These are phyloP conservation scores for Amaurobius ferox DNA, from an alignment of 2,888 invertebrate species.

Conservation along the genomic window DNA sequence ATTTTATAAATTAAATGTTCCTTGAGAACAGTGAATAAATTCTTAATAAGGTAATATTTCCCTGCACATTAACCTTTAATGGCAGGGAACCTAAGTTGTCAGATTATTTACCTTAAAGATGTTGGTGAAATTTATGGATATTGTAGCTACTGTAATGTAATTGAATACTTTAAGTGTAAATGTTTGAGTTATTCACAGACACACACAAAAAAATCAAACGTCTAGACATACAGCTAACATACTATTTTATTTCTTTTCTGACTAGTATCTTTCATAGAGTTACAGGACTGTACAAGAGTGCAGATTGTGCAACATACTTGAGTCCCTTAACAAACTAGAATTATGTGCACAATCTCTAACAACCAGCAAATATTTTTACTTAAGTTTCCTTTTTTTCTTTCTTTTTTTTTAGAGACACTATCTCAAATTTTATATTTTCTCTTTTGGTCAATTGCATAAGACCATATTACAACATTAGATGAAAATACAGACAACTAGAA, in stretches of 20 bases:
- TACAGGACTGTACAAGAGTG: conserved; percentile 71
- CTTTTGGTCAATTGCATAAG: conserved; percentile 52
- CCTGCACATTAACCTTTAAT: no score
- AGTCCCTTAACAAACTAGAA: conserved; percentile 69
- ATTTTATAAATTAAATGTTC: no score
- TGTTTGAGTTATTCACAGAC: not conserved
- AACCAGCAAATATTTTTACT: conserved; percentile 63
- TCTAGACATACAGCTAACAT: conserved; percentile 62
- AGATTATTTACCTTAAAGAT: no score
- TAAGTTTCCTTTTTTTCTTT: conserved; percentile 11
- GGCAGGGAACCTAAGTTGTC: no score
- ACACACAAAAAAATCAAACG: not conserved
- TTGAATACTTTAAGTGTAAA: no score
- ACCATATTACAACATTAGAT: conserved; percentile 57
- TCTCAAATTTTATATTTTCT: conserved; percentile 37
- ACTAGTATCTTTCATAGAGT: conserved; percentile 71
- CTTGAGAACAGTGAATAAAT: no score
- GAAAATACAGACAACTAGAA: conserved; percentile 56
- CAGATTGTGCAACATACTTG: conserved; percentile 71
- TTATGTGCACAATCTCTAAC: conserved; percentile 72
- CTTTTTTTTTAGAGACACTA: conserved; percentile 31
- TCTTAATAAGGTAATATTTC: no score
- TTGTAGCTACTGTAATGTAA: no score
- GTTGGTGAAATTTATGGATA: no score
- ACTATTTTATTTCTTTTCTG: conserved; percentile 71